Percentiles rank a stretch among this genome's conserved stretches.
These are phyloP conservation scores for Ptychoptera contaminata DNA, from an alignment of 2,888 invertebrate species.

Conservation along the genomic window DNA sequence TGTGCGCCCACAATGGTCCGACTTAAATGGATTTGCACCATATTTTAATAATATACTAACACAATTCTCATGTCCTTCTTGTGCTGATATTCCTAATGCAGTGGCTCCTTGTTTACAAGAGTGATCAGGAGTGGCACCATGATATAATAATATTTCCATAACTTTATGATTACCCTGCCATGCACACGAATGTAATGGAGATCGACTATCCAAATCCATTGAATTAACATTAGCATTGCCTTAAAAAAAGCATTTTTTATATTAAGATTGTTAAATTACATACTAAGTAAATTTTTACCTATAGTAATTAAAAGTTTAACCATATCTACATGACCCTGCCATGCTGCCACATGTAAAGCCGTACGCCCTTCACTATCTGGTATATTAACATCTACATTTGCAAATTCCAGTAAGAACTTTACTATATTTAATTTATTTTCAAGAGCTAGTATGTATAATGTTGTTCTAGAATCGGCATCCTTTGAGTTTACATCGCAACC, in stretches of 20 bases:
- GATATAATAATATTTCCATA: constrained; percentile 61
- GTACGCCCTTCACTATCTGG: constrained; percentile 84
- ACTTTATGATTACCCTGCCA: constrained; percentile 88
- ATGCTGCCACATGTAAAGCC: constrained; percentile 76
- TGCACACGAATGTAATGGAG: constrained; percentile 85
- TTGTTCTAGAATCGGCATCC: constrained; percentile 85
- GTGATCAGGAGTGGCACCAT: constrained; percentile 72
- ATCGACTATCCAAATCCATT: constrained; percentile 71
- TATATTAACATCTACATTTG: constrained; percentile 66
- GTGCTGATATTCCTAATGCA: constrained; percentile 86
- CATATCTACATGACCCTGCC: constrained; percentile 92
- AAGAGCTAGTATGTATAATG: constrained; percentile 78
- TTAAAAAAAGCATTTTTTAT: constrained; percentile 10
- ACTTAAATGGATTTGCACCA: constrained; percentile 72
- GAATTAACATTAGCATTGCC: constrained; percentile 81
- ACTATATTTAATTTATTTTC: constrained; percentile 77
- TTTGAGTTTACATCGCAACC: constrained; percentile 75
- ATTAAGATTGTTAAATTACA: background rate
- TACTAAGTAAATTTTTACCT: constrained; percentile 27
- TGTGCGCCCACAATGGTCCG: constrained; percentile 73
- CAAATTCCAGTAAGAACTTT: constrained; percentile 59
- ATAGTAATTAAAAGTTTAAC: constrained; percentile 66
- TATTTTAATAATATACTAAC: constrained; percentile 69
- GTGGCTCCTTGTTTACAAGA: constrained; percentile 93
- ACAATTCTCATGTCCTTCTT: constrained; percentile 89